phyloP scores from a whole-genome alignment of 2,888 invertebrate genomes.

The Agrilus cyanescens region DNA sequence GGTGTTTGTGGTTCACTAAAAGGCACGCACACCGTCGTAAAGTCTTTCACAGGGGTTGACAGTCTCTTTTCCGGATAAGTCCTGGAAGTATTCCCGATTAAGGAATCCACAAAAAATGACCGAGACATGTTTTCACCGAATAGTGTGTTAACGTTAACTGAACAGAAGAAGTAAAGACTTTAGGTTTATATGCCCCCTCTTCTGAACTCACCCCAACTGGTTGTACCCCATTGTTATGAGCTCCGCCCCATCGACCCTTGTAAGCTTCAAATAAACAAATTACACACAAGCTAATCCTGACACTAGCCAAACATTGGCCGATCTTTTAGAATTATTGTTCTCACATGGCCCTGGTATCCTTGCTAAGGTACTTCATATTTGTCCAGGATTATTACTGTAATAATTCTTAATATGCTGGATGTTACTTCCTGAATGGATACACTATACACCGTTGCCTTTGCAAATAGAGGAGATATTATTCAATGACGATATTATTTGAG shows the following conservation, averaged over 20 bases:
- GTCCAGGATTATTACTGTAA: no score
- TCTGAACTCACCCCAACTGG: slow-evolving; percentile 23
- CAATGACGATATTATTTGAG: no score
- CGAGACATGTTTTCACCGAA: slow-evolving; percentile 52
- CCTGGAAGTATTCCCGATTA: slow-evolving; percentile 57
- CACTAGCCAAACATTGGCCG: slow-evolving; percentile 27
- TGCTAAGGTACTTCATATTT: neutral
- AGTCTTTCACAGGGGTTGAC: neutral
- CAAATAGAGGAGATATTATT: no score
- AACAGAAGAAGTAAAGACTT: slow-evolving; percentile 15
- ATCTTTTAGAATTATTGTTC: slow-evolving; percentile 9
- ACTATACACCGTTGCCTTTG: no score
- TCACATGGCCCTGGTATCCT: neutral
- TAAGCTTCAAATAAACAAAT: slow-evolving; percentile 27
- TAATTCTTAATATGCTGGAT: no score
- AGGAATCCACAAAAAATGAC: slow-evolving; percentile 69
- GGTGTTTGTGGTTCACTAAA: slow-evolving; percentile 37
- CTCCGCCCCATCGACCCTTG: slow-evolving; percentile 28
- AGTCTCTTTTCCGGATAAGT: slow-evolving; percentile 18
- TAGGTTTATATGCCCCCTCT: slow-evolving; percentile 27
- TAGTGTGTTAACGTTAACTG: slow-evolving; percentile 10
- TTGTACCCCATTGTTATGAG: slow-evolving; percentile 25
- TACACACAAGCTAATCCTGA: slow-evolving; percentile 25
- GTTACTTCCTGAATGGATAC: no score
- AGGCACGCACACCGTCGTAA: slow-evolving; percentile 34